These are phyloP conservation scores for Ennomos erosarius DNA, from an alignment of 2,888 invertebrate genomes.

Conservation along the genomic window DNA sequence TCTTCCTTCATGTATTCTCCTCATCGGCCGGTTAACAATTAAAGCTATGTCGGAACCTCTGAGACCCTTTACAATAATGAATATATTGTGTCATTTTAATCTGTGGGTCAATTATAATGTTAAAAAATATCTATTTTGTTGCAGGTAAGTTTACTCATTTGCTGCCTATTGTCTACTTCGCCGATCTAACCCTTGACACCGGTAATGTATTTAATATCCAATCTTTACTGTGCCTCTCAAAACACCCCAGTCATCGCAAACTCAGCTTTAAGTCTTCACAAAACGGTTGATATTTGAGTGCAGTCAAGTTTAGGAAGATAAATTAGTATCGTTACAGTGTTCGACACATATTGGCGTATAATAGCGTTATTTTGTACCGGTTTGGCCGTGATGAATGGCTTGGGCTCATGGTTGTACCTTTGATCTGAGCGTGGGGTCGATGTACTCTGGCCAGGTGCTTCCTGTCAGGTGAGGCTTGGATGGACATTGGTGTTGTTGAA, in stretches of 20 bases:
- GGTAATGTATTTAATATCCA: conserved; percentile 30
- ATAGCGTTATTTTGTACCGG: conserved; percentile 39
- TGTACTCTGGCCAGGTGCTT: conserved; percentile 27
- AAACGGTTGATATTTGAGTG: conserved; percentile 20
- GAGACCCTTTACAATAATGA: too few relatives aligned
- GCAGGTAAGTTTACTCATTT: conserved; percentile 11
- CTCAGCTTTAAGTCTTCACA: conserved; percentile 1
- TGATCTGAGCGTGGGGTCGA: conserved; percentile 22
- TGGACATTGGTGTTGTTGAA: conserved; percentile 10
- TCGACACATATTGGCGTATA: conserved; percentile 40
- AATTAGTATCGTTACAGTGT: conserved; percentile 40
- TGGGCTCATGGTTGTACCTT: conserved; percentile 31
- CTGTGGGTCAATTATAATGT: not conserved
- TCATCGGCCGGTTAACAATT: too few relatives aligned
- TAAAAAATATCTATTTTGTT: conserved; percentile 15
- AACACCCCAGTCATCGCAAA: conserved; percentile 17
- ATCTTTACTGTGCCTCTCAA: conserved; percentile 18
- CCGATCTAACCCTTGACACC: conserved; percentile 13
- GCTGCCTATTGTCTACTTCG: conserved; percentile 15
- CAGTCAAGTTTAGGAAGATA: conserved; percentile 31
- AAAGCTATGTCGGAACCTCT: too few relatives aligned
- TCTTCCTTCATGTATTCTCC: too few relatives aligned
- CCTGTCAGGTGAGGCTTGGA: conserved; percentile 19
- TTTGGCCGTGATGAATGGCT: conserved; percentile 38
- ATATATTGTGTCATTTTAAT: too few relatives aligned